A percentile compares a stretch with the other conserved stretches of the same genome.
These are phyloP conservation scores for Agonopterix subpropinquella DNA, from an alignment of 2,888 invertebrate genomes.

Conservation along the genomic window DNA sequence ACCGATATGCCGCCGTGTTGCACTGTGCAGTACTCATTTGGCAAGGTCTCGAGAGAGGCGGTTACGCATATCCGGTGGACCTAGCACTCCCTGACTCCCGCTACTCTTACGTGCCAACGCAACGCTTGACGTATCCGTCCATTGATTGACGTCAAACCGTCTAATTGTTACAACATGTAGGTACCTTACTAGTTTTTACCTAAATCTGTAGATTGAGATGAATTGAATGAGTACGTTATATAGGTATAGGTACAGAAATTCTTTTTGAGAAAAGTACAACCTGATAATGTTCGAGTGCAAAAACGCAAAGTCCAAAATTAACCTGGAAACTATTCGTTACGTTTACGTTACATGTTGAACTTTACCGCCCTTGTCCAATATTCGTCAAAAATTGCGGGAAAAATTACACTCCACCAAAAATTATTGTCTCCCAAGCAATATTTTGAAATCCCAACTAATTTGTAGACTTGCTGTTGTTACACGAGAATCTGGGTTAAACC, in stretches of 20 bases:
- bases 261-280: too few relatives aligned
- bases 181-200: too few relatives aligned
- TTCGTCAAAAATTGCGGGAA: neutral
- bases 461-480: constrained; percentile 16
- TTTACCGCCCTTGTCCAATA: too few relatives aligned
- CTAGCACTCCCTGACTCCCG: constrained; percentile 13
- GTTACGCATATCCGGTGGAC: constrained; percentile 16
- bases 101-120: constrained; percentile 14
- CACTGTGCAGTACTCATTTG: constrained; percentile 29
- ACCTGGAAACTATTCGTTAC: too few relatives aligned
- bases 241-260: too few relatives aligned
- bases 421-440: neutral
- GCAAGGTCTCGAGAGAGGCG: constrained; percentile 25
- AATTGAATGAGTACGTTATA: too few relatives aligned
- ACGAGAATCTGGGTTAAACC: constrained; percentile 44
- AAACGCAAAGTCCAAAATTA: too few relatives aligned
- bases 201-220: too few relatives aligned
- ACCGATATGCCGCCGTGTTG: constrained; percentile 9
- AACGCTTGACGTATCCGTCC: constrained; percentile 23
- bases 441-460: constrained; percentile 4
- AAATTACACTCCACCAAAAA: neutral
- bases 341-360: too few relatives aligned
- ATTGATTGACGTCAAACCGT: constrained; percentile 23
- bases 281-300: too few relatives aligned
- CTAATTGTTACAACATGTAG: neutral